Evolutionary conservation across 2,797 vertebrate species (phyloP).

Genomic region (Nannoperca australis): DNA sequence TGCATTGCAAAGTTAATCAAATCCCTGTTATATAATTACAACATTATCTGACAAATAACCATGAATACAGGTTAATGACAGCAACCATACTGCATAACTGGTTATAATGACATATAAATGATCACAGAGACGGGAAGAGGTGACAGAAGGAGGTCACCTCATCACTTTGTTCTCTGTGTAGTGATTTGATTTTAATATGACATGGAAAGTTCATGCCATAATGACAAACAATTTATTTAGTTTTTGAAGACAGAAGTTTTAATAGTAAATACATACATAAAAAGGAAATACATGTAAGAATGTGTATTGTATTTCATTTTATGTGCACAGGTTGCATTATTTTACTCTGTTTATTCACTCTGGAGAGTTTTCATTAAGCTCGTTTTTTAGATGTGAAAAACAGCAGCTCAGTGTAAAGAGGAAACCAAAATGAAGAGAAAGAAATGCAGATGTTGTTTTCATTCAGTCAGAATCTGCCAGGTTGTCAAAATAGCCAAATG

Average conservation of each 20-base stretch:
- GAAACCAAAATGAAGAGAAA: neutral
- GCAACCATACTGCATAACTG: neutral
- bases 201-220: no score
- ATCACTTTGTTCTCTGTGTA: neutral
- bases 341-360: no score
- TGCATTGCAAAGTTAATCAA: neutral
- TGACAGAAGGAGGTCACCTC: neutral
- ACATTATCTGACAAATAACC: neutral
- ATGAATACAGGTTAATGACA: neutral
- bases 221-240: neutral
- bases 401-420: neutral
- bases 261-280: neutral
- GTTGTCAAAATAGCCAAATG: no score
- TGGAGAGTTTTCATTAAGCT: neutral
- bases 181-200: constrained; percentile 1
- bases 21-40: neutral
- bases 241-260: neutral
- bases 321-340: neutral
- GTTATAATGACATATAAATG: neutral
- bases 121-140: neutral
- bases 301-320: neutral
- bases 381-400: no score
- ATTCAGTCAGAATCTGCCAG: neutral
- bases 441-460: neutral
- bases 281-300: neutral